Evolutionary conservation across 2,888 invertebrate genomes (phyloP), one percentile per base, ranked within the genome.

Genomic region (Busseola fusca): DNA sequence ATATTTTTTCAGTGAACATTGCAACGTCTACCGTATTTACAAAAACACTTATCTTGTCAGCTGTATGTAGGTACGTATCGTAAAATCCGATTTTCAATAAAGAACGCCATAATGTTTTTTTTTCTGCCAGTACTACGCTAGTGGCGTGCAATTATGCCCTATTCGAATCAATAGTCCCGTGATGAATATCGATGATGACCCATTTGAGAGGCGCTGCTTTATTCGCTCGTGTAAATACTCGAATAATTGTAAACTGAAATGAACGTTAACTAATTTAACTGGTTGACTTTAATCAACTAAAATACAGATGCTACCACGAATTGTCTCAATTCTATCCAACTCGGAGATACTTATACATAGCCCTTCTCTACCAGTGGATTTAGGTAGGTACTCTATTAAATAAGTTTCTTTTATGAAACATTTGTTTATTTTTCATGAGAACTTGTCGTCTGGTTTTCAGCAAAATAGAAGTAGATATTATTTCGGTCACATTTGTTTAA

Each of bases 101-200:
- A 62, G 68, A 71, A 67, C 50, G 42, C 57, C n/a, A 42, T 69
- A 58, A 50, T 69, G 58, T 74, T 83, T 83, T 81, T n/a, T 70
- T 64, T 30, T 40, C 64, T 56, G 69, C 62, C 72, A 64, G 77
- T 68, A 73, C 64, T 64, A 42, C 68, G 58, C 77, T 66, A 81
- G 72, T 82, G 77, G 78, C 71, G 80, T 76, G 85, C 88, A 90
- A 90, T 90, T 89, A 89, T 88, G 84, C 80, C 86, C 87, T 87
- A 88, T 90, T 91, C 88, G 88, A 91, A 87, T 90, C 89, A 90
- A 89, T 89, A 85, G 85, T 76, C 76, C 80, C 81, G 84, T 87
- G 88, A 89, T 90, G 89, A 90, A 89, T 91, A 90, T 90, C 88
- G 88, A 88, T 87, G 88, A 87, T 87, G 89, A 83, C 86, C 88